A percentile compares a stretch with the other conserved stretches of the same genome.
Evolutionary conservation across 2,113 vertebrate genomes (phyloP).

Genomic region (Dinomys branickii): DNA sequence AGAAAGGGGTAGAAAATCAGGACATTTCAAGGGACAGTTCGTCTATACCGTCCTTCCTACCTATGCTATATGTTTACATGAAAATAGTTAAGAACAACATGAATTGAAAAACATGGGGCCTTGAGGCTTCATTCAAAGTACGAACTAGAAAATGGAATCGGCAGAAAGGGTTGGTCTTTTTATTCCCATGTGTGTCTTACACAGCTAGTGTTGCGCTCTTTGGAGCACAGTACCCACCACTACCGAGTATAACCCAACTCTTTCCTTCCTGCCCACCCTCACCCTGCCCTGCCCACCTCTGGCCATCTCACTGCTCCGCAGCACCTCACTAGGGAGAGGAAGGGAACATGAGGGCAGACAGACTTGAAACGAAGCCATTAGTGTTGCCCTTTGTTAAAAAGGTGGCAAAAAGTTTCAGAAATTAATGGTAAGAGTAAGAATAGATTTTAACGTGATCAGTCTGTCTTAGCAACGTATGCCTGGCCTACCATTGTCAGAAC

Average conservation of each 20-base stretch:
- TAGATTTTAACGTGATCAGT: not conserved
- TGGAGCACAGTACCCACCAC: not conserved
- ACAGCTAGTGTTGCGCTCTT: not conserved
- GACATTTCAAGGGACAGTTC: constrained; percentile 73
- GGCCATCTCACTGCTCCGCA: constrained; percentile 41
- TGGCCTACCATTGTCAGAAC: not conserved
- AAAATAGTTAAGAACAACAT: constrained; percentile 54
- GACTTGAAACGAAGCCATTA: not conserved
- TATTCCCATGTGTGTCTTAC: fast-evolving
- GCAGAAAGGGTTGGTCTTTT: not conserved
- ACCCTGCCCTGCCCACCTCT: not conserved
- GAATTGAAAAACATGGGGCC: constrained; percentile 57
- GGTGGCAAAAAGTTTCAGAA: constrained; percentile 31
- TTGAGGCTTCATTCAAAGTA: constrained; percentile 42
- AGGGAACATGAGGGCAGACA: not conserved
- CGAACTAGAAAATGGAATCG: not conserved
- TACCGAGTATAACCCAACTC: not conserved
- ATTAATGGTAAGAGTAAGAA: constrained; percentile 25
- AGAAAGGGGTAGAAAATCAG: constrained; percentile 65
- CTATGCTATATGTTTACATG: constrained; percentile 64
- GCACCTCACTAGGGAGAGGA: constrained; percentile 7
- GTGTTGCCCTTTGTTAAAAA: constrained; percentile 27
- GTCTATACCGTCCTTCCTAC: constrained; percentile 64
- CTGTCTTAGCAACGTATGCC: not conserved
- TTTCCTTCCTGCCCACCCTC: not conserved